Conservation (phyloP, 2,888 invertebrate genomes). For the Ctena decussata region DNA sequence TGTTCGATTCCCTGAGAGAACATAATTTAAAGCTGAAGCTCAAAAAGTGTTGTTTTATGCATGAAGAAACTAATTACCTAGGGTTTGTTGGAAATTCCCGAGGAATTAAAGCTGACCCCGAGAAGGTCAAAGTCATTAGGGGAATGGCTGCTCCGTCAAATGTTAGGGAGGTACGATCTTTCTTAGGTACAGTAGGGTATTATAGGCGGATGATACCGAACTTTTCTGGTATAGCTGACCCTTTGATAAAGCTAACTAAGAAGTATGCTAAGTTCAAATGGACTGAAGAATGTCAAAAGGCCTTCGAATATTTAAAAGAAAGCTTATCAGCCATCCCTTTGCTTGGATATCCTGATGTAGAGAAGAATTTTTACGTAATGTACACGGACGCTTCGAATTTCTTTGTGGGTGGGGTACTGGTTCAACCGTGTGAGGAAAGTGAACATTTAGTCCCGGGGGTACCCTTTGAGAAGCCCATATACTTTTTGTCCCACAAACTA, state of each 20-base stretch:
- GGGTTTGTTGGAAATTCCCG: slow-evolving; percentile 23
- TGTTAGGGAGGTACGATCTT: slow-evolving; percentile 5
- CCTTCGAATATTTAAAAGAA: slow-evolving; percentile 11
- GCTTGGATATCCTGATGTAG: slow-evolving; percentile 3
- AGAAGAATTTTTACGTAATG: not conserved
- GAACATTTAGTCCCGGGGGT: not conserved
- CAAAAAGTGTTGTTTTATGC: slow-evolving; percentile 32
- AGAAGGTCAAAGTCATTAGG: slow-evolving; percentile 17
- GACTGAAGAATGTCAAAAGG: not conserved
- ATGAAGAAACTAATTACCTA: slow-evolving; percentile 35
- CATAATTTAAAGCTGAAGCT: slow-evolving; percentile 40
- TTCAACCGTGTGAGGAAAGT: not conserved
- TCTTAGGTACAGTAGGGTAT: slow-evolving; percentile 10
- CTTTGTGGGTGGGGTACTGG: not conserved
- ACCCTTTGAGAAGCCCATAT: slow-evolving; percentile 16
- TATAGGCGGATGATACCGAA: slow-evolving; percentile 8
- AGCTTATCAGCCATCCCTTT: not conserved
- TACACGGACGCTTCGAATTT: slow-evolving; percentile 11
- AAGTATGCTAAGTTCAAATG: slow-evolving; percentile 26
- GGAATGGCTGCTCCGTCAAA: not conserved
- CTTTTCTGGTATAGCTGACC: slow-evolving; percentile 23
- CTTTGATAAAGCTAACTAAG: slow-evolving; percentile 41
- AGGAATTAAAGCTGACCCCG: slow-evolving; percentile 31
- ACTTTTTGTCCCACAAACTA: slow-evolving; percentile 20
- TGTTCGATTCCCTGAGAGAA: slow-evolving; percentile 32